Percentiles rank a stretch among this genome's conserved stretches.
phyloP scores from a whole-genome alignment of 1,140 invertebrate genomes.

The Hyles vespertilio region DNA sequence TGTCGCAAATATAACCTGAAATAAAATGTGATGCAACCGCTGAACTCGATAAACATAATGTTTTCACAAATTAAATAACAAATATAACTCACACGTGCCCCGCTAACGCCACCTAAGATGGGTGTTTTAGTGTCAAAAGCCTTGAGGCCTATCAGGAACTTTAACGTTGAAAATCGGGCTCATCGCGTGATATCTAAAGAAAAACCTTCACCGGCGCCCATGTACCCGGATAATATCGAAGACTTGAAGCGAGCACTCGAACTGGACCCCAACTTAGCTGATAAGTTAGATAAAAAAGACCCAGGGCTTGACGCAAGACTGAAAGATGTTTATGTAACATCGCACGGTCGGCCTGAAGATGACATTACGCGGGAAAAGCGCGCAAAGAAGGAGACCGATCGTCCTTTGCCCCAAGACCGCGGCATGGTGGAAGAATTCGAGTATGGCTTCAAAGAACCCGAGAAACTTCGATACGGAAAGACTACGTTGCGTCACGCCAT shows the following conservation, averaged over 20 bases:
- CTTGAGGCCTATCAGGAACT: constrained; percentile 65
- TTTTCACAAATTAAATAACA: constrained; percentile 2
- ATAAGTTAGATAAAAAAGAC: constrained; percentile 78
- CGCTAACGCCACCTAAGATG: constrained; percentile 65
- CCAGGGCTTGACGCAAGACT: constrained; percentile 76
- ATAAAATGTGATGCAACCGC: constrained; percentile 16
- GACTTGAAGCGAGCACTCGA: constrained; percentile 79
- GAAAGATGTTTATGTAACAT: constrained; percentile 83
- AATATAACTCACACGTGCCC: constrained; percentile 7
- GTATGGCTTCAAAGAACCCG: constrained; percentile 77
- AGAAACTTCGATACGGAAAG: constrained; percentile 67
- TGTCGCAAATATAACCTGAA: constrained; percentile 22
- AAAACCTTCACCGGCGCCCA: constrained; percentile 81
- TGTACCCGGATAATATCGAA: constrained; percentile 75
- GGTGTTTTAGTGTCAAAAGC: constrained; percentile 65
- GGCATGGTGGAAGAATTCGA: constrained; percentile 52
- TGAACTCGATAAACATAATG: constrained; percentile 9
- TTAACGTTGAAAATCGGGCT: constrained; percentile 84
- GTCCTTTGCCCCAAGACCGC: constrained; percentile 48
- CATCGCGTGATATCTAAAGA: constrained; percentile 80
- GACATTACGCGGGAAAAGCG: constrained; percentile 47
- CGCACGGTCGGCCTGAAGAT: constrained; percentile 60
- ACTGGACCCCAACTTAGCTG: constrained; percentile 77
- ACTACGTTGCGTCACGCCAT: constrained; percentile 75
- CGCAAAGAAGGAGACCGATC: constrained; percentile 22